Base-by-base conservation (phyloP, 2,113 vertebrate species). In the Noturus placidus region DNA sequence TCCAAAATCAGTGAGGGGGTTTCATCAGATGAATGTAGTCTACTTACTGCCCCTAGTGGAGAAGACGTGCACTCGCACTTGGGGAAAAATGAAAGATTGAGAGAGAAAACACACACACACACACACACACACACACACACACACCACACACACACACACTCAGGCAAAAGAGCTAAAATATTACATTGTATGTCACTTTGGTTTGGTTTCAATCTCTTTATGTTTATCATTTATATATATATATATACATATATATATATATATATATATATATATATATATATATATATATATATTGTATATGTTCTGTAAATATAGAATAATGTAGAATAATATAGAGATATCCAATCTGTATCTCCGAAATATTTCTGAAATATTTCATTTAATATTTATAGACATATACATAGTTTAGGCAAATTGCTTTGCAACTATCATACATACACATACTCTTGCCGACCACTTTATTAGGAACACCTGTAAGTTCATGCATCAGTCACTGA, bases 41-140 rank as follows among this genome's bases (percentile, higher is more conserved):
- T 78, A 30, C 69, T 35, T 90, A 84, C 90, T 93, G 92, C 92
- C 91, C 86, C 92, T 91, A 90, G 92, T 91, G 92, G 91, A 88
- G 30, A 59, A 74, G 42, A 78, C 33, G 17, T 70, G 4, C 19
- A 82, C 30, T 46, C 33, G 57, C 13, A 27, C 50, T 57, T 76
- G 8, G 20, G 20, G 50, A 30, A 72, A 27, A 57, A 33, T 70
- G 61, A 86, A 38, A 78, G 33, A 77, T 10, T 10, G 46, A 50
- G 9, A 50, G 9, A 50, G 9, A 9, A 9, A 10, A 10, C 9
- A 50, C 2, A 50, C 0, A 50, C 8, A 50, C 46, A 50, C 46
- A 50, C 9, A 50, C 9, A 50, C 46, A 50, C 46, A 50, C 46
- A 46, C 46, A 46, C 46, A 42, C 38, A 42, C 38, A 42, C 38